These are phyloP conservation scores for Anas acuta DNA, from an alignment of 2,797 vertebrate species.

Conservation along the genomic window DNA sequence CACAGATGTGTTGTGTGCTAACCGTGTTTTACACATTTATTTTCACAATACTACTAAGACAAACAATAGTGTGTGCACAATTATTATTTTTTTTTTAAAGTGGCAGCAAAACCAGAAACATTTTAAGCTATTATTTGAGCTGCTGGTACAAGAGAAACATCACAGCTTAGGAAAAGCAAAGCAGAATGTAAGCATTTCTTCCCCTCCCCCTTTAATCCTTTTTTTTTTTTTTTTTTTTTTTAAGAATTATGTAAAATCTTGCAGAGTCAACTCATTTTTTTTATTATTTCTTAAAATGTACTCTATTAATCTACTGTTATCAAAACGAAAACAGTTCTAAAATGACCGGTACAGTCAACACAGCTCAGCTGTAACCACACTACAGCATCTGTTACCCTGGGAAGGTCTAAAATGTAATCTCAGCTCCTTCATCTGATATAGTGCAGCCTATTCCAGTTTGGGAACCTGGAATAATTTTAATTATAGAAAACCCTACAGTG, in stretches of 20 bases:
- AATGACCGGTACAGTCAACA: accelerated
- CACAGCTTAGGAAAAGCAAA: not conserved
- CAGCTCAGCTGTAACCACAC: not conserved
- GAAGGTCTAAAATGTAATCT: not conserved
- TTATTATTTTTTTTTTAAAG: not conserved
- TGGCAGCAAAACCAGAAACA: not conserved
- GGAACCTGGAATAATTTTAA: not conserved
- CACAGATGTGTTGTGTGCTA: no score
- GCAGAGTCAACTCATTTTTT: no score
- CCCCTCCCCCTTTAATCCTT: not conserved
- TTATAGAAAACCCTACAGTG: not conserved
- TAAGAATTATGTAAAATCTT: not conserved
- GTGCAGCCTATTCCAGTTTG: not conserved
- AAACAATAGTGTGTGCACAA: not conserved
- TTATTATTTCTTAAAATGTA: not conserved
- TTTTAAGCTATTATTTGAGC: not conserved
- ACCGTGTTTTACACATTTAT: no score
- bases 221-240: not conserved
- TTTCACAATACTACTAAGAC: no score
- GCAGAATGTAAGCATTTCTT: not conserved
- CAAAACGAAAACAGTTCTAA: not conserved
- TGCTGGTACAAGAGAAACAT: not conserved
- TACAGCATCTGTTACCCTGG: not conserved
- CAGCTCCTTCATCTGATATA: not conserved
- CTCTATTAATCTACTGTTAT: not conserved